Percentiles rank a stretch among this genome's conserved stretches.
phyloP scores from a whole-genome alignment of 2,113 vertebrate species.

The Campylorhamphus procurvoides region DNA sequence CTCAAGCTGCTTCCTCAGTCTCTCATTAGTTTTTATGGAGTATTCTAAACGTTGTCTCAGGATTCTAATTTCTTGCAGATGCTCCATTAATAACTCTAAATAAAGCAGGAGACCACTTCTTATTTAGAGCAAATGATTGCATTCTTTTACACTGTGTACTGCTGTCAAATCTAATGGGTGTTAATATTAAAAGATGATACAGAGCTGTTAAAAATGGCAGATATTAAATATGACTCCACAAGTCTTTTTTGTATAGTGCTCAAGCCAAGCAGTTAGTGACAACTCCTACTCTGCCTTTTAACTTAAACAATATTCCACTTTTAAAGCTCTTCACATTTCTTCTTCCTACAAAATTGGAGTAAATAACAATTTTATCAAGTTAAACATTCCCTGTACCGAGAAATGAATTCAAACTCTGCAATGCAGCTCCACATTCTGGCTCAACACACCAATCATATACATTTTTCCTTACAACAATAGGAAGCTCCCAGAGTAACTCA shows the following conservation, averaged over 20 bases:
- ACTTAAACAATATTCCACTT: slow-evolving; percentile 37
- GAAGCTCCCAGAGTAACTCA: slow-evolving; percentile 11
- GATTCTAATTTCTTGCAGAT: slow-evolving; percentile 90
- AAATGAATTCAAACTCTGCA: slow-evolving; percentile 60
- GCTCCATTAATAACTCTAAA: slow-evolving; percentile 88
- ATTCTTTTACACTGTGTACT: slow-evolving; percentile 23
- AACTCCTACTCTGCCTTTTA: slow-evolving; percentile 8
- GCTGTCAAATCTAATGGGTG: slow-evolving; percentile 9
- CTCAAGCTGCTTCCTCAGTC: slow-evolving; percentile 89
- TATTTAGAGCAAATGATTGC: slow-evolving; percentile 25
- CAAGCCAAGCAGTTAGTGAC: neutral
- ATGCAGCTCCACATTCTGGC: slow-evolving; percentile 38
- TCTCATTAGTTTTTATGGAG: slow-evolving; percentile 91
- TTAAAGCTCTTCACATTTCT: slow-evolving; percentile 51
- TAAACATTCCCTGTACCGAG: slow-evolving; percentile 12
- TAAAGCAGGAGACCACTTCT: slow-evolving; percentile 57
- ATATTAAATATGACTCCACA: neutral
- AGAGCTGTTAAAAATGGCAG: neutral
- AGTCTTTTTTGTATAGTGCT: neutral
- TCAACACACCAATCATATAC: neutral
- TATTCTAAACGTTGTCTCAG: slow-evolving; percentile 89
- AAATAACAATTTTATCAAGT: slow-evolving; percentile 56
- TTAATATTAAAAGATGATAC: neutral
- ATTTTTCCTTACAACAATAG: slow-evolving; percentile 41
- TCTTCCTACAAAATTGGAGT: slow-evolving; percentile 45